Conservation (phyloP, 2,797 vertebrate species). For the Leptoclinus maculatus region DNA sequence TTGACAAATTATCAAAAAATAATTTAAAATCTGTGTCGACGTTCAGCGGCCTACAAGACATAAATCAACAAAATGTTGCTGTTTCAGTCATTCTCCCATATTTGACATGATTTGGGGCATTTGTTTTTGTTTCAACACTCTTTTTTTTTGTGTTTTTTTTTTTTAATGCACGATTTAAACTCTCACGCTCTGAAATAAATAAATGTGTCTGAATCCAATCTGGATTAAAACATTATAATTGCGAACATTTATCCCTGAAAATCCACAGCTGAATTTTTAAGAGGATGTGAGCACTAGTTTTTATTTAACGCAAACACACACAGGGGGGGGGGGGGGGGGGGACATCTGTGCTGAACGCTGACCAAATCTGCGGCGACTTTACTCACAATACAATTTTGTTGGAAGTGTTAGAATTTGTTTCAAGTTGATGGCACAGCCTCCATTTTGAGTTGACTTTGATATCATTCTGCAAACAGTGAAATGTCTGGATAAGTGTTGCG, state of each 20-base stretch:
- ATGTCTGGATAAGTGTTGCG: conserved; percentile 83
- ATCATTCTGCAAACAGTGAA: conserved; percentile 82
- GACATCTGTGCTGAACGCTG: conserved; percentile 82
- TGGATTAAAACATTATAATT: conserved; percentile 82
- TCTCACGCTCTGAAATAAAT: conserved; percentile 74
- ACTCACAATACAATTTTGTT: conserved; percentile 83
- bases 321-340: conserved; percentile 74
- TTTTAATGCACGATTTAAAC: conserved; percentile 64
- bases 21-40: not conserved
- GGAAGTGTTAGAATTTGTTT: conserved; percentile 84
- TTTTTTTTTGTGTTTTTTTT: not conserved
- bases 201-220: conserved; percentile 78
- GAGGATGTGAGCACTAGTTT: conserved; percentile 81
- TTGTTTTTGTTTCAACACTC: conserved; percentile 45
- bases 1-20: not conserved
- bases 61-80: conserved; percentile 27
- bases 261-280: conserved; percentile 80
- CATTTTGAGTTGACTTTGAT: conserved; percentile 85
- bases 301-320: conserved; percentile 79
- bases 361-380: conserved; percentile 79
- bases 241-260: conserved; percentile 79
- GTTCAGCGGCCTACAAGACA: conserved; percentile 21
- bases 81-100: conserved; percentile 33
- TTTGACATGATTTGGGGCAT: conserved; percentile 61
- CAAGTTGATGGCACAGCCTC: conserved; percentile 82